These are phyloP conservation scores for Drepana arcuata DNA, from an alignment of 1,140 invertebrate genomes.

Conservation along the genomic window DNA sequence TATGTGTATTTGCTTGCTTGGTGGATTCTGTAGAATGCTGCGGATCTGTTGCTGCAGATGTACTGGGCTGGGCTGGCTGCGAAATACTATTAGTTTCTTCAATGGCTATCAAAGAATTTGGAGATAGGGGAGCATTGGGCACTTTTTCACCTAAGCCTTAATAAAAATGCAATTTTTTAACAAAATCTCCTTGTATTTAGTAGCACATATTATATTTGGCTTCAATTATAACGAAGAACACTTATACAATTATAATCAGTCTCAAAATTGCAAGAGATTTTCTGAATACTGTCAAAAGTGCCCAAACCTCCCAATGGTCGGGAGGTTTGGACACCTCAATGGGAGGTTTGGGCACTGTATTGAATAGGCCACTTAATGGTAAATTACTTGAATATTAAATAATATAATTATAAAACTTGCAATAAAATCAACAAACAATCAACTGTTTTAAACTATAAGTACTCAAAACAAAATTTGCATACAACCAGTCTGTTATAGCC, in stretches of 20 bases:
- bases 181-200: no score
- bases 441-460: conserved; percentile 12
- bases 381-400: neutral
- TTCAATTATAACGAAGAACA: conserved; percentile 9
- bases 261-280: conserved; percentile 9
- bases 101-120: no score
- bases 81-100: no score
- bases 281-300: conserved; percentile 10
- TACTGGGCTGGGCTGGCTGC: no score
- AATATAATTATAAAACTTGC: neutral
- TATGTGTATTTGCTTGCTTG: no score
- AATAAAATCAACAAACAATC: neutral
- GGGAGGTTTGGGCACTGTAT: conserved; percentile 6
- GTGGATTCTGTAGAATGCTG: no score
- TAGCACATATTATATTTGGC: conserved; percentile 16
- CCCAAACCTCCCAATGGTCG: conserved; percentile 9
- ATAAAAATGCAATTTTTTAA: no score
- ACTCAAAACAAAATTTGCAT: conserved; percentile 13
- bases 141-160: no score
- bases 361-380: conserved; percentile 1
- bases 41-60: no score
- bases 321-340: conserved; percentile 9
- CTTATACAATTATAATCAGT: conserved; percentile 11
- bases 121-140: no score
- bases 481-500: conserved; percentile 16